Percentiles rank a stretch among this genome's conserved stretches.
These are phyloP conservation scores for Peromyscus leucopus DNA, from an alignment of 2,113 vertebrate genomes.

Conservation along the genomic window DNA sequence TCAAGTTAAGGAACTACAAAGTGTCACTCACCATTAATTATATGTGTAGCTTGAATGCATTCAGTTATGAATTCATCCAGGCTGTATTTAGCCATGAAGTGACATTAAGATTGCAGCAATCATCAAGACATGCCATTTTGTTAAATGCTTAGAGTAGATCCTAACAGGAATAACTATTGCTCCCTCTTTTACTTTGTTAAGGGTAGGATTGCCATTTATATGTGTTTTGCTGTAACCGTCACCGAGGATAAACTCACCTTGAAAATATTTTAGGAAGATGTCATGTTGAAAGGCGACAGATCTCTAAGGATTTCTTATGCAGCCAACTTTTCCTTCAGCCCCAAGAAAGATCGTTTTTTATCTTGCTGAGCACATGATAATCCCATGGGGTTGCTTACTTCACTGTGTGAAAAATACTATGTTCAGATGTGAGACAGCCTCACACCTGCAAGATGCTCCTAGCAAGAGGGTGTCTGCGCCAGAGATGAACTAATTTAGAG, in stretches of 20 bases:
- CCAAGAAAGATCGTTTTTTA: neutral
- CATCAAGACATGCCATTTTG: neutral
- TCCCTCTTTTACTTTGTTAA: neutral
- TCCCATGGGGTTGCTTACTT: neutral
- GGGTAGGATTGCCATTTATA: neutral
- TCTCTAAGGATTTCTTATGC: neutral
- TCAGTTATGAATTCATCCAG: neutral
- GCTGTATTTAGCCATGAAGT: neutral
- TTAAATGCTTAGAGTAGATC: neutral
- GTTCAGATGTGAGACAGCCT: neutral
- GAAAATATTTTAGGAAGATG: neutral
- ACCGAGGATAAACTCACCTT: neutral
- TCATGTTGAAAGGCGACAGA: neutral
- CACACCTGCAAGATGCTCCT: too few species aligned
- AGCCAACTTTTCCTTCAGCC: neutral
- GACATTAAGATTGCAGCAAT: neutral
- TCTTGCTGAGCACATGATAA: neutral
- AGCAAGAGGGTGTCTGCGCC: neutral
- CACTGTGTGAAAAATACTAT: neutral
- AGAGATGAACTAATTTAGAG: neutral
- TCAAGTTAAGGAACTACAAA: neutral
- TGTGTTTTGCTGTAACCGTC: neutral
- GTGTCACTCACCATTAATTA: neutral
- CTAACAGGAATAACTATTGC: neutral
- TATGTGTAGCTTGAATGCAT: neutral